A percentile compares a stretch with the other conserved stretches of the same genome.
These are phyloP conservation scores for Paralvinella palmiformis DNA, from an alignment of 1,140 invertebrate species.

Conservation along the genomic window DNA sequence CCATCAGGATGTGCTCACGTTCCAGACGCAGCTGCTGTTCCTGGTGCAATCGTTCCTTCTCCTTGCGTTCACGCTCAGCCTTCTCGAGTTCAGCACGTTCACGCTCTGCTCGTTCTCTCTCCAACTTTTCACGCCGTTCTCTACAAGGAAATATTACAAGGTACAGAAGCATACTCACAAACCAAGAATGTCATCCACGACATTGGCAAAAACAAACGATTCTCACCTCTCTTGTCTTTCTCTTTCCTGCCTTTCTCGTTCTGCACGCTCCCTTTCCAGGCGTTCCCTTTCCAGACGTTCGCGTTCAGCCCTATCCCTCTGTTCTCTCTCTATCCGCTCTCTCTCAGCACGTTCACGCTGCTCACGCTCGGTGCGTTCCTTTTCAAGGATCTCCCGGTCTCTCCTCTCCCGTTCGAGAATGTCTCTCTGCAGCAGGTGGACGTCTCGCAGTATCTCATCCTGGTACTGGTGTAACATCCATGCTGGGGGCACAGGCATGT, in stretches of 20 bases:
- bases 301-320: slow-evolving; percentile 27
- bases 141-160: too few relatives aligned
- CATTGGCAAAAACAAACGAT: too few relatives aligned
- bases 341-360: slow-evolving; percentile 41
- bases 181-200: too few relatives aligned
- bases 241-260: slow-evolving; percentile 49
- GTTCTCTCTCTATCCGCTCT: slow-evolving; percentile 29
- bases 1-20: slow-evolving; percentile 46
- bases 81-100: slow-evolving; percentile 21
- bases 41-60: slow-evolving; percentile 5
- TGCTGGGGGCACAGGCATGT: slow-evolving; percentile 37
- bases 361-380: slow-evolving; percentile 55
- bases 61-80: slow-evolving; percentile 7
- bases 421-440: neutral
- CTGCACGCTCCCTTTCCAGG: slow-evolving; percentile 33
- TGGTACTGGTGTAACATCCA: slow-evolving; percentile 41
- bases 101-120: slow-evolving; percentile 21
- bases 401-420: slow-evolving; percentile 27
- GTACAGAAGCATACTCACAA: too few relatives aligned
- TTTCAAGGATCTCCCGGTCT: slow-evolving; percentile 48
- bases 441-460: slow-evolving; percentile 17
- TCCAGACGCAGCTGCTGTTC: slow-evolving; percentile 36
- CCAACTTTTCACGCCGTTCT: too few relatives aligned
- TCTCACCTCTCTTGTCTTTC: slow-evolving; percentile 57
- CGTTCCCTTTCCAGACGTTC: slow-evolving; percentile 29